A percentile compares a stretch with the other conserved stretches of the same genome.
Evolutionary conservation across 1,140 invertebrate species (phyloP).

Genomic region (Cotesia vestalis): DNA sequence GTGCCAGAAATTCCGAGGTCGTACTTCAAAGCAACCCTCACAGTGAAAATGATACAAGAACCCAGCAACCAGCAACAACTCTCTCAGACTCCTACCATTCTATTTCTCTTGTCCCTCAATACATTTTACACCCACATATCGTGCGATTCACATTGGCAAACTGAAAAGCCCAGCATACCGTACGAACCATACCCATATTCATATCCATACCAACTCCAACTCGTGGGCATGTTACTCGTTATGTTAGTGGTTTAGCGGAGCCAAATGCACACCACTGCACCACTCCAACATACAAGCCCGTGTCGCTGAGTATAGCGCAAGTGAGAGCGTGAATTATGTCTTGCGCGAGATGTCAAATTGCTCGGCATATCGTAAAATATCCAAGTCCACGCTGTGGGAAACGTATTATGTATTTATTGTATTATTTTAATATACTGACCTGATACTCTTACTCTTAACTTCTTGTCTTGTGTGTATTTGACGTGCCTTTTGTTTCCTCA

Average conservation of each 20-base stretch:
- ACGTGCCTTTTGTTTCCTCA: neutral
- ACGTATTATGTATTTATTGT: conserved; percentile 60
- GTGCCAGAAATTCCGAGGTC: too few relatives aligned
- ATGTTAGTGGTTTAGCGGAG: too few relatives aligned
- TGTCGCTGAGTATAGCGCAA: conserved; percentile 28
- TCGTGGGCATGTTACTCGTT: neutral
- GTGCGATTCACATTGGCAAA: conserved; percentile 16
- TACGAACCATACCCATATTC: neutral
- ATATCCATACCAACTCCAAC: neutral
- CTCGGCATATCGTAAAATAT: conserved; percentile 68
- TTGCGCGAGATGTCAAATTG: conserved; percentile 68
- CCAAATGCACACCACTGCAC: neutral
- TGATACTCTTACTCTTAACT: conserved; percentile 7
- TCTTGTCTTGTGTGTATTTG: conserved; percentile 36
- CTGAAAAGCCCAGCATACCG: too few relatives aligned
- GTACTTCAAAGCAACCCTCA: too few relatives aligned
- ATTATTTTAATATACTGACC: conserved; percentile 18
- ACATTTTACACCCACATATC: conserved; percentile 36
- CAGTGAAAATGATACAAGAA: neutral
- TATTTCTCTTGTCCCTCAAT: conserved; percentile 27
- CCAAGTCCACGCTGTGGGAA: conserved; percentile 66
- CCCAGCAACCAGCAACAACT: neutral
- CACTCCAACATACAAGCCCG: neutral
- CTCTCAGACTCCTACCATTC: neutral
- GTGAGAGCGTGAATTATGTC: conserved; percentile 65